These are phyloP conservation scores for Porites divaricata DNA, from an alignment of 92 coral and sea anemone genomes.

Conservation along the genomic window DNA sequence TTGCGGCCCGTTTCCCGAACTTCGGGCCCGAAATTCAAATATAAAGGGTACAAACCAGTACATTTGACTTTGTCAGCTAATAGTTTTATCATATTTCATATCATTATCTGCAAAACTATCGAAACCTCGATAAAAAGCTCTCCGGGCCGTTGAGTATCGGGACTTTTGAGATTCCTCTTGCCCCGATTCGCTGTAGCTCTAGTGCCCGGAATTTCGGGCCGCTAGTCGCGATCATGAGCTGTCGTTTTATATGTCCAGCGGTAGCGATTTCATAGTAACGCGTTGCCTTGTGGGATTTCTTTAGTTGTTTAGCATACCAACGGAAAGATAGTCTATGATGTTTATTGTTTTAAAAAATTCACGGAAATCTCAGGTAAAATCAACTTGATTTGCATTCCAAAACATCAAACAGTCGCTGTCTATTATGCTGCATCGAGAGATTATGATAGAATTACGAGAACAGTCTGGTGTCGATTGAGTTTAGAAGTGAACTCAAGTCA, in stretches of 20 bases:
- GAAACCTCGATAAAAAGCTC: too few relatives aligned
- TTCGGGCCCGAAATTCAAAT: too few relatives aligned
- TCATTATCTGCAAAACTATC: too few relatives aligned
- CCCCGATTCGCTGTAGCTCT: too few relatives aligned
- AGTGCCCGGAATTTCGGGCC: not conserved
- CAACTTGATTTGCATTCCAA: not conserved
- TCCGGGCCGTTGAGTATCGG: too few relatives aligned
- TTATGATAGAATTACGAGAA: not conserved
- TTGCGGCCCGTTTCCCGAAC: too few relatives aligned
- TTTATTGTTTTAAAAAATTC: not conserved
- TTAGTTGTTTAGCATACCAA: constrained; percentile 50
- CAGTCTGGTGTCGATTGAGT: not conserved
- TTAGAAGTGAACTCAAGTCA: not conserved
- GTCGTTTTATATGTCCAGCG: constrained; percentile 24
- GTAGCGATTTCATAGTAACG: constrained; percentile 26
- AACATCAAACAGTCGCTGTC: not conserved
- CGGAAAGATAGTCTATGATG: constrained; percentile 17
- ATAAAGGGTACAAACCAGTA: too few relatives aligned
- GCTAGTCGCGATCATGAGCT: not conserved
- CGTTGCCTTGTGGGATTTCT: constrained; percentile 46
- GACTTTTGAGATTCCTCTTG: too few relatives aligned
- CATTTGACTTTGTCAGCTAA: too few relatives aligned
- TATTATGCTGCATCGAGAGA: not conserved
- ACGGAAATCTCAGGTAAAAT: not conserved
- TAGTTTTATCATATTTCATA: too few relatives aligned